phyloP scores from a whole-genome alignment of 1,140 invertebrate species.

The Zelostemma sp. region DNA sequence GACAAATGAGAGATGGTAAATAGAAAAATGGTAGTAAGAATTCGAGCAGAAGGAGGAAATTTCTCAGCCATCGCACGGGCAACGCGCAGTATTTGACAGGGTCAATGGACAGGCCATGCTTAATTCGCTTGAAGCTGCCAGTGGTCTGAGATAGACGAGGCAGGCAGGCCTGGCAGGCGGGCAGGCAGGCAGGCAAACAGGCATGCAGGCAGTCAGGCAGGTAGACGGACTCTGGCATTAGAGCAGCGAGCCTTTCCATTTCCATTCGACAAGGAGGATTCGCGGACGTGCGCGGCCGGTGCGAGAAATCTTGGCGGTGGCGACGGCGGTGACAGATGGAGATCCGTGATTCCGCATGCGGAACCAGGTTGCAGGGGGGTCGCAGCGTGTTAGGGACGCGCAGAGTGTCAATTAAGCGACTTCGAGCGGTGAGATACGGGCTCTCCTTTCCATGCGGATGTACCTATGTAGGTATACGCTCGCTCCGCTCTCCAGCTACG shows the following conservation, averaged over 20 bases:
- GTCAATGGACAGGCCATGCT: conserved; percentile 13
- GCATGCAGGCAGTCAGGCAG: conserved; percentile 14
- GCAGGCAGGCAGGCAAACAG: conserved; percentile 8
- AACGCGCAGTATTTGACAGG: not conserved
- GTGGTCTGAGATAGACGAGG: conserved; percentile 36
- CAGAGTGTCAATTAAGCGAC: conserved; percentile 70
- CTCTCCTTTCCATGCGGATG: conserved; percentile 64
- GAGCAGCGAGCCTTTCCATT: conserved; percentile 52
- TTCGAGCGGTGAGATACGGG: conserved; percentile 66
- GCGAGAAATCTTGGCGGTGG: conserved; percentile 54
- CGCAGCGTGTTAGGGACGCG: conserved; percentile 67
- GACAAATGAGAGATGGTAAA: too few relatives aligned
- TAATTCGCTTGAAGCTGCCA: conserved; percentile 31
- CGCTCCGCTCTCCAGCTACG: conserved; percentile 17
- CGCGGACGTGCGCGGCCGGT: conserved; percentile 33
- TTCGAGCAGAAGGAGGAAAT: too few relatives aligned
- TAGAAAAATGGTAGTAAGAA: too few relatives aligned
- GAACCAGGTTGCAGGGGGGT: conserved; percentile 56
- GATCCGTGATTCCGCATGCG: conserved; percentile 59
- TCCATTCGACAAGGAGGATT: conserved; percentile 56
- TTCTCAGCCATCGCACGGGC: not conserved
- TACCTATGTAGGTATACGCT: conserved; percentile 45
- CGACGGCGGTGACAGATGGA: conserved; percentile 60
- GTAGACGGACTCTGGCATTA: conserved; percentile 2
- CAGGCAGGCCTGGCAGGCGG: too few relatives aligned